phyloP scores from a whole-genome alignment of 2,888 invertebrate species.

The Lasiommata megera region DNA sequence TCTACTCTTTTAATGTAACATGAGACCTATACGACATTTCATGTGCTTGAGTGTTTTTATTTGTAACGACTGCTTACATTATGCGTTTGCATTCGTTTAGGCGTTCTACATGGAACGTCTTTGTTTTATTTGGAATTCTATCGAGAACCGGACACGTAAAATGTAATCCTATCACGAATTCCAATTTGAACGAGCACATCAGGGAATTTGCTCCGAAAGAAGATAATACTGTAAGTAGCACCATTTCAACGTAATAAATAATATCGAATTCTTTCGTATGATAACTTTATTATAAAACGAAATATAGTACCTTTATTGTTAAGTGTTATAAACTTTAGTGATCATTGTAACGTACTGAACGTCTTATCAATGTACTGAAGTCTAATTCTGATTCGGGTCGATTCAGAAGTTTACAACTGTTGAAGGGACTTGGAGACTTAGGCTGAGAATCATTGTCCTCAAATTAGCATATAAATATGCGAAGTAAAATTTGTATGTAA shows the following conservation, averaged over 20 bases:
- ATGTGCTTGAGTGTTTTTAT: conserved; percentile 32
- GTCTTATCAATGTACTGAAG: too few species aligned
- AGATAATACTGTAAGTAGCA: conserved; percentile 51
- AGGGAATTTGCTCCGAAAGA: conserved; percentile 53
- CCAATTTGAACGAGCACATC: conserved; percentile 58
- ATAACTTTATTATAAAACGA: too few species aligned
- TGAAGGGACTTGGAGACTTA: too few species aligned
- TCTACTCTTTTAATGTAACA: conserved; percentile 42
- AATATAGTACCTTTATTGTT: too few species aligned
- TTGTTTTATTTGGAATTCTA: conserved; percentile 25
- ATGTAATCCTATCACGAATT: conserved; percentile 43
- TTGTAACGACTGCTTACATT: conserved; percentile 20
- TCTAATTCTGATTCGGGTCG: too few species aligned
- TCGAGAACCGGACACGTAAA: conserved; percentile 24
- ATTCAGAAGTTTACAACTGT: too few species aligned
- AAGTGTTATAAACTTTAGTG: too few species aligned
- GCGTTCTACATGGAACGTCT: conserved; percentile 19
- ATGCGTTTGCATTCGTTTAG: conserved; percentile 26
- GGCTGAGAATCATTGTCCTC: too few species aligned
- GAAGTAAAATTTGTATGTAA: too few species aligned
- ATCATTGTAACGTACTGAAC: too few species aligned
- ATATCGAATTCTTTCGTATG: too few species aligned
- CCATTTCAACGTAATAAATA: not conserved
- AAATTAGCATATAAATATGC: too few species aligned
- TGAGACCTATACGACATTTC: conserved; percentile 34